Percentiles rank a stretch among this genome's conserved stretches.
These are phyloP conservation scores for Marisa cornuarietis DNA, from an alignment of 1,140 invertebrate genomes.

Conservation along the genomic window DNA sequence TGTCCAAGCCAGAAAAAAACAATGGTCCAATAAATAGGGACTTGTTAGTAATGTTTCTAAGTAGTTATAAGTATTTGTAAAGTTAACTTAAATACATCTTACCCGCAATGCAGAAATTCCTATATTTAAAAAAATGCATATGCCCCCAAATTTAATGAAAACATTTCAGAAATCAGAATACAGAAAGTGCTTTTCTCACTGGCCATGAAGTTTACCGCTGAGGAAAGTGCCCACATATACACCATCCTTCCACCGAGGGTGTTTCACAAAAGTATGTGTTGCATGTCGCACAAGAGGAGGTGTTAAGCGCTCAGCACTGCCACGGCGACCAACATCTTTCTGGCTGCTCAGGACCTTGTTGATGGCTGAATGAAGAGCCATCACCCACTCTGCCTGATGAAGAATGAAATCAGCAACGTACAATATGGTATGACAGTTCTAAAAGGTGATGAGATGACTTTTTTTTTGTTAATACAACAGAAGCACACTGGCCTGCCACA, in stretches of 20 bases:
- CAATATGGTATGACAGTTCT: too few relatives aligned
- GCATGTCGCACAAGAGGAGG: slow-evolving; percentile 79
- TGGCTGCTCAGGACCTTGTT: slow-evolving; percentile 52
- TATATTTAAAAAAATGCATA: not conserved
- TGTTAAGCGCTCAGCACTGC: slow-evolving; percentile 67
- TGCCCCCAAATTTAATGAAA: not conserved
- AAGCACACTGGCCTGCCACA: too few relatives aligned
- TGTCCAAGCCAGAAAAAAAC: too few relatives aligned
- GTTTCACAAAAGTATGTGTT: slow-evolving; percentile 79
- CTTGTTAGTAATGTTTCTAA: too few relatives aligned
- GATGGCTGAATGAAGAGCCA: slow-evolving; percentile 64
- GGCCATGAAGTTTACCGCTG: slow-evolving; percentile 83
- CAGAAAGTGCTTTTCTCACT: slow-evolving; percentile 51
- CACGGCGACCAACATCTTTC: slow-evolving; percentile 40
- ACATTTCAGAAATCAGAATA: not conserved
- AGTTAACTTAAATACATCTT: too few relatives aligned
- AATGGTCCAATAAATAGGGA: too few relatives aligned
- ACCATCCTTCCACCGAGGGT: slow-evolving; percentile 78
- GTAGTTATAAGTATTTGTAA: too few relatives aligned
- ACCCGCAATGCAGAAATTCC: not conserved
- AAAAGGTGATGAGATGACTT: too few relatives aligned
- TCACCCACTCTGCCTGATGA: slow-evolving; percentile 77
- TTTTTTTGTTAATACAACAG: too few relatives aligned
- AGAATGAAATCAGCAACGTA: not conserved
- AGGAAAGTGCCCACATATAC: slow-evolving; percentile 80